A percentile compares a stretch with the other conserved stretches of the same genome.
Conservation (phyloP, 2,888 invertebrate genomes). For the Habrosyne pyritoides region DNA sequence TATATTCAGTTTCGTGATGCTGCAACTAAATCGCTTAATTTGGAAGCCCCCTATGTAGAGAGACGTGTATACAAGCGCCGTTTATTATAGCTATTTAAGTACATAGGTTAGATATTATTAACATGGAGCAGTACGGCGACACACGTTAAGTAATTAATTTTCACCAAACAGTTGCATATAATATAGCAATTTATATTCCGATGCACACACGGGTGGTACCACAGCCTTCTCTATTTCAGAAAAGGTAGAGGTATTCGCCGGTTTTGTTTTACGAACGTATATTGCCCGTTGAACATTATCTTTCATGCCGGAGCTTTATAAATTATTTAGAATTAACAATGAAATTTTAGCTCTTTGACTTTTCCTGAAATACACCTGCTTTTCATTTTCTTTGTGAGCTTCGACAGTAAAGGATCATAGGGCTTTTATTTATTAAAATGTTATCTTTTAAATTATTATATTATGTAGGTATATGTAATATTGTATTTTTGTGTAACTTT, state of each 20-base stretch:
- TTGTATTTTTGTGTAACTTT: no score
- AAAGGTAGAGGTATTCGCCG: constrained; percentile 11
- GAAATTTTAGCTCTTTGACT: constrained; percentile 35
- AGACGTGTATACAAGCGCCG: not conserved
- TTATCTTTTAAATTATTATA: no score
- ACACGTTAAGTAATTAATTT: constrained; percentile 56
- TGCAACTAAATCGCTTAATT: constrained; percentile 2
- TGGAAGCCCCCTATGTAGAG: not conserved
- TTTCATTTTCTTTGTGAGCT: not conserved
- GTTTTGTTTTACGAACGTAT: constrained; percentile 45
- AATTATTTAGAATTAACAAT: constrained; percentile 46
- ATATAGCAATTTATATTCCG: constrained; percentile 61
- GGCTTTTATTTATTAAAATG: no score
- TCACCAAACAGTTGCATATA: constrained; percentile 51
- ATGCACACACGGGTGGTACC: constrained; percentile 32
- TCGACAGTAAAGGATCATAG: no score
- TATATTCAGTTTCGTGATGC: not conserved
- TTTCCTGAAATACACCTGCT: constrained; percentile 10
- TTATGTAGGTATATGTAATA: no score
- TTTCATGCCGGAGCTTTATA: constrained; percentile 34
- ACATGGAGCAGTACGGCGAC: constrained; percentile 6
- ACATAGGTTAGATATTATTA: constrained; percentile 1
- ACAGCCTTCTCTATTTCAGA: constrained; percentile 12
- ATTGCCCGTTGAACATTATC: constrained; percentile 29
- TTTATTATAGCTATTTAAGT: not conserved